Base-by-base conservation (phyloP, 1,140 invertebrate genomes). In the Lepidurus couesii region DNA sequence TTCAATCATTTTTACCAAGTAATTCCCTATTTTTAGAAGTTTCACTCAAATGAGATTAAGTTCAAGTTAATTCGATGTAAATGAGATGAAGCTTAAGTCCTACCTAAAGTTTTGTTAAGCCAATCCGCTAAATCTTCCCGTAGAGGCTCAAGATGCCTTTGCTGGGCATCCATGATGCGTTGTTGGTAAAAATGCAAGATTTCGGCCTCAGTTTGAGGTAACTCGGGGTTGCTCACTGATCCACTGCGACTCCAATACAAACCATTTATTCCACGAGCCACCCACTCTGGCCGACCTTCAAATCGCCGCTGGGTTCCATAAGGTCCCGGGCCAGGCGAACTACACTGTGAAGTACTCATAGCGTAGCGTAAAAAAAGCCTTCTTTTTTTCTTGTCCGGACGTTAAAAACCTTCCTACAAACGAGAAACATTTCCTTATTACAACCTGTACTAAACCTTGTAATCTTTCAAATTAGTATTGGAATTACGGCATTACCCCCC, bases 61-160 rank as follows among this genome's bases (percentile, higher is more conserved):
- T 6, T 11, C 21, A 16, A 21, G 16, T 21, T 7, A 65, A 11
- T 13, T 65, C 1, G 7, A 5, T 13, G n/a, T 21, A 65, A 7
- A 1, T 16, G 9, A 65, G 7, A 10, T 47, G 7, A 65, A 21
- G 21, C 8, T 0, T 13, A 65, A 43, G 43, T 88, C 89, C 90
- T 84, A 93, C 92, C 92, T 80, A 94, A 88, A 77, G 90, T 92
- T 83, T 92, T 93, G 85, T 93, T 94, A 79, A 95, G 90, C 93
- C 93, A 95, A 83, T 94, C 93, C 16, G 92, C 92, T 75, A 95
- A 85, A 86, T 95, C 93, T 84, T 95, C 92, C 83, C 93, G 92
- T 26, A 94, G 86, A 1, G 92, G 93, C 81, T 92, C 89, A 80
- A 95, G 88, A 83, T 93, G 92, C 77, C 91, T 87, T 83, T 90